Evolutionary conservation across 2,888 invertebrate species (phyloP).

Genomic region (Clunio marinus): DNA sequence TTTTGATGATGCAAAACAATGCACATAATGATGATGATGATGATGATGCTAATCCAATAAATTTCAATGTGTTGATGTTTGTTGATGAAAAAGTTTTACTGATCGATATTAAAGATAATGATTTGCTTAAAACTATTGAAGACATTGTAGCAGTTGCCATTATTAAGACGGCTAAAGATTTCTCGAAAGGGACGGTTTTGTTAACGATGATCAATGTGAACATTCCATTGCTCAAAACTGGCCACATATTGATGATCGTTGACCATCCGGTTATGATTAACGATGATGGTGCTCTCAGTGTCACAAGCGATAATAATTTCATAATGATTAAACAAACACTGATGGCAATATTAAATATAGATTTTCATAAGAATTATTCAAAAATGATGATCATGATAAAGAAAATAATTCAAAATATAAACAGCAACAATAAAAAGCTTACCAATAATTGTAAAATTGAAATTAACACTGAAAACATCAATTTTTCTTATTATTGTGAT

Average conservation of each 20-base stretch:
- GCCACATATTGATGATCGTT: constrained; percentile 21
- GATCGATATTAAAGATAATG: constrained; percentile 18
- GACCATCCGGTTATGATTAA: background rate
- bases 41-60: constrained; percentile 23
- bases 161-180: background rate
- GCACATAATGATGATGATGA: constrained; percentile 6
- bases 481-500: constrained; percentile 39
- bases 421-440: constrained; percentile 39
- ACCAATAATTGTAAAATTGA: constrained; percentile 39
- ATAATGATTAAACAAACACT: constrained; percentile 36
- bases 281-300: constrained; percentile 29
- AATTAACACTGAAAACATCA: constrained; percentile 39
- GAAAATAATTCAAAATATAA: constrained; percentile 26
- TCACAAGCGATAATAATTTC: constrained; percentile 29
- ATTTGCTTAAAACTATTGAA: constrained; percentile 10
- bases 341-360: constrained; percentile 39
- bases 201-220: background rate
- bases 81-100: constrained; percentile 30
- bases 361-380: constrained; percentile 18
- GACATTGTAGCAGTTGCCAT: constrained; percentile 21
- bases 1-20: constrained; percentile 4
- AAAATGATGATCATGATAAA: background rate
- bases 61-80: constrained; percentile 35
- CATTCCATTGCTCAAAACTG: constrained; percentile 38
- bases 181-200: background rate